Evolutionary conservation across 2,113 vertebrate species (phyloP).

Genomic region (Coptodon rendalli): DNA sequence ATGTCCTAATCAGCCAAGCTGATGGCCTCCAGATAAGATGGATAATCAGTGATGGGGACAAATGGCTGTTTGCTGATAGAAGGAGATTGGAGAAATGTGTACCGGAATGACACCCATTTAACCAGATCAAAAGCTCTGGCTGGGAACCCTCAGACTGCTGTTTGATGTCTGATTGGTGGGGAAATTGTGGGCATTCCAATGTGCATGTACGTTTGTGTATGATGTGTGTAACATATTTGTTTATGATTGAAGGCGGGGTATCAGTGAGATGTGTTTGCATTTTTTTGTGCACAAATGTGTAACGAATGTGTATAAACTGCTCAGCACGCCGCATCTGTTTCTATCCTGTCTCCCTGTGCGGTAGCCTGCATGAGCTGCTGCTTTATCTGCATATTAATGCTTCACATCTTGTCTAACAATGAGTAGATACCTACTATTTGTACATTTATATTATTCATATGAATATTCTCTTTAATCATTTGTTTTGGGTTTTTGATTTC

Average conservation of each 20-base stretch:
- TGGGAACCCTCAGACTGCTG: not conserved
- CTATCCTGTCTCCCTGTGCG: not conserved
- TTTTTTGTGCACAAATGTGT: slow-evolving; percentile 2
- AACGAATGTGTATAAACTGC: not conserved
- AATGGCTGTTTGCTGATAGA: slow-evolving; percentile 33
- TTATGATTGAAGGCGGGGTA: slow-evolving; percentile 26
- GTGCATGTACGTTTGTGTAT: not conserved
- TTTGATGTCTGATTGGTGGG: slow-evolving; percentile 60
- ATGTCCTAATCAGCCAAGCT: slow-evolving; percentile 49
- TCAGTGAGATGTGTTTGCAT: slow-evolving; percentile 3
- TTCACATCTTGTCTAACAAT: not conserved
- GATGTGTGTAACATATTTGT: slow-evolving; percentile 14
- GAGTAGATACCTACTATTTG: not conserved
- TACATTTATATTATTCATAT: not conserved
- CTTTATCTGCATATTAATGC: not conserved
- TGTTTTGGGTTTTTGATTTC: not conserved
- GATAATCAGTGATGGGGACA: slow-evolving; percentile 44
- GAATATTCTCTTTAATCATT: not conserved
- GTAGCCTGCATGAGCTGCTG: not conserved
- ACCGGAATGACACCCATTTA: slow-evolving; percentile 38
- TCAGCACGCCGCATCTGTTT: slow-evolving; percentile 18
- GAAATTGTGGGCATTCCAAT: slow-evolving; percentile 31
- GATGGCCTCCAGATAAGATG: slow-evolving; percentile 54
- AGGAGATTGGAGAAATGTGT: slow-evolving; percentile 39
- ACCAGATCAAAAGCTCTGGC: slow-evolving; percentile 36